Evolutionary conservation across 2,888 invertebrate species (phyloP).

Genomic region (Gerris lacustris): DNA sequence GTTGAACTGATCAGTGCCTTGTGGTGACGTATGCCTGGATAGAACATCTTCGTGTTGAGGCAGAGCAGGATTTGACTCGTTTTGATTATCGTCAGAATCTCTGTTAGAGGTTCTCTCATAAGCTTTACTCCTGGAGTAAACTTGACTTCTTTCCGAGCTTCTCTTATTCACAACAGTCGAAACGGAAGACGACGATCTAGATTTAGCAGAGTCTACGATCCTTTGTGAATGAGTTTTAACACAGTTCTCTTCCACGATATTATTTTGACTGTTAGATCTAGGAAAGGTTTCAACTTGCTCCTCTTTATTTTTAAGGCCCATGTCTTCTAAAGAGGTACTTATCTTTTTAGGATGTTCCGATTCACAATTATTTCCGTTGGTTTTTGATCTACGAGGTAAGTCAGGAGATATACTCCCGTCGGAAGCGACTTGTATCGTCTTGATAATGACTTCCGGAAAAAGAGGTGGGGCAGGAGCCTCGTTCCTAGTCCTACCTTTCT

Average conservation of each 20-base stretch:
- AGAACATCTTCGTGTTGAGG: neutral
- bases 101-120: constrained; percentile 6
- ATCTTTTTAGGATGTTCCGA: constrained; percentile 17
- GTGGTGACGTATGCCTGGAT: neutral
- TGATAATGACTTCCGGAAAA: constrained; percentile 25
- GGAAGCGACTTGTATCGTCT: constrained; percentile 13
- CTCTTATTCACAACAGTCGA: constrained; percentile 35
- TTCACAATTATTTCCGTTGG: constrained; percentile 7
- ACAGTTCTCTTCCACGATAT: constrained; percentile 15
- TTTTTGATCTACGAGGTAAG: constrained; percentile 6
- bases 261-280: constrained; percentile 25
- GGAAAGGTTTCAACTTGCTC: constrained; percentile 19
- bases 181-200: constrained; percentile 35
- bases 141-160: neutral
- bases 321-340: constrained; percentile 24
- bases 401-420: constrained; percentile 10
- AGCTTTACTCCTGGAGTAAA: neutral
- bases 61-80: neutral
- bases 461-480: constrained; percentile 15
- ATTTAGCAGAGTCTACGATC: constrained; percentile 20
- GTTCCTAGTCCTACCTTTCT: constrained; percentile 4
- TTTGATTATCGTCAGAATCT: neutral
- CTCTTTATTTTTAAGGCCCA: constrained; percentile 9
- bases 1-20: constrained; percentile 8
- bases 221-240: neutral